phyloP scores from a whole-genome alignment of 2,797 vertebrate species.

The Phrynocephalus vlangalii region DNA sequence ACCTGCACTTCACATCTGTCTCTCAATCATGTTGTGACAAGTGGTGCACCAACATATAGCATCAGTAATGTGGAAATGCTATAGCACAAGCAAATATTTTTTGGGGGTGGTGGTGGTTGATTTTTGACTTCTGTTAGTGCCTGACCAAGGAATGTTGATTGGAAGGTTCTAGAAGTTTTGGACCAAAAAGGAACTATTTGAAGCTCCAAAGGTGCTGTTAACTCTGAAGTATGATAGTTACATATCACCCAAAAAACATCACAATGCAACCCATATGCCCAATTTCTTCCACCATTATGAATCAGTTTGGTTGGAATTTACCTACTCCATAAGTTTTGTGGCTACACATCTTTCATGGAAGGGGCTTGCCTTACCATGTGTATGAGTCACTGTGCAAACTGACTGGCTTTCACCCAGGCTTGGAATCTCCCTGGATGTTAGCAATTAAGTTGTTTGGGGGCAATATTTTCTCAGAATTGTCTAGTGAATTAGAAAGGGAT shows the following conservation, averaged over 20 bases:
- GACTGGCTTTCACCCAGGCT: conserved; percentile 17
- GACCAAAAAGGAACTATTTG: background rate
- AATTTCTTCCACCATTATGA: background rate
- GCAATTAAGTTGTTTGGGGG: background rate
- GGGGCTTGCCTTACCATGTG: background rate
- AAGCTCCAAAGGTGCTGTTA: no score
- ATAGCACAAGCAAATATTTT: background rate
- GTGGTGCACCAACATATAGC: background rate
- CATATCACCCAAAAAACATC: background rate
- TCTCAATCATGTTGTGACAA: background rate
- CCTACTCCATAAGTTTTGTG: background rate
- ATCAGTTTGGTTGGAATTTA: conserved; percentile 2
- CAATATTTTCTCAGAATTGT: conserved; percentile 19
- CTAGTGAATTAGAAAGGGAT: background rate
- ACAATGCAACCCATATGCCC: background rate
- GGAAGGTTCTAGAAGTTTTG: background rate
- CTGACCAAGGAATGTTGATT: no score
- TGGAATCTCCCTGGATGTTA: conserved; percentile 13
- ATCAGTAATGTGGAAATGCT: background rate
- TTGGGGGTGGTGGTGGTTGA: no score
- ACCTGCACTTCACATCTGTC: background rate
- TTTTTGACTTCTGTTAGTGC: background rate
- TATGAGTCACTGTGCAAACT: background rate
- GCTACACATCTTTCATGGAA: background rate
- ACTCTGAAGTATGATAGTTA: background rate